Base-by-base conservation (phyloP, 2,797 vertebrate genomes). In the Bradypus variegatus region DNA sequence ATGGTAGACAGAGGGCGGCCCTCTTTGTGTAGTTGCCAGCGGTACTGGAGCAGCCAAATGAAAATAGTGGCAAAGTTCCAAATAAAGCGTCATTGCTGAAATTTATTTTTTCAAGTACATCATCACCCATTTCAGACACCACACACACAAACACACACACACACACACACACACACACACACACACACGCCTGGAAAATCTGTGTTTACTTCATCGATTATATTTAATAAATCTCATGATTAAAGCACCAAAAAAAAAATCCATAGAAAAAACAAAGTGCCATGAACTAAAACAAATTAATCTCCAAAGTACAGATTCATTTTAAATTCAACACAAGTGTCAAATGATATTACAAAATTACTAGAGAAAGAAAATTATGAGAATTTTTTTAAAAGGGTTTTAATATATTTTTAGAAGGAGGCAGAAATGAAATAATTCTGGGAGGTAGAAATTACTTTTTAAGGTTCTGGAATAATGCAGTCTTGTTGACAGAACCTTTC, bases 1-100 rank as follows among this genome's bases (percentile, higher is more conserved):
- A 1, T 98, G 98, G 98, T 99, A 98, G 99, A 99, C 98, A 85
- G 97, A 99, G 12, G 98, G 98, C 0, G 99, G 99, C 67, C 98
- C 99, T 0, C 96, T 99, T 90, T 99, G 98, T 33, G 97, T 99
- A 0, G 97, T 99, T 53, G 96, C 97, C 67, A 99, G 99, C 95
- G 99, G 98, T 14, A 98, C 96, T 2, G 99, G 99, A n/a, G 97
- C 98, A 0, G 98, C 98, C 8, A n/a, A 99, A 60, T 97, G 96
- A 48, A 99, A 98, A 94, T 99, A 98, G 99, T 97, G 94, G 65
- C 97, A 96, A 94, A 97, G 81, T 81, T 97, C 94, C 93, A 95
- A 91, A 27, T 95, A 83, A 95, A 67, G n/a, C 38, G 14, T 48
- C 76, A 7, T 3, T 53, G 18, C 25, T 10, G 25, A 75, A 75